Conservation (phyloP, 1,140 invertebrate species). For the Drosophila setifemur region DNA sequence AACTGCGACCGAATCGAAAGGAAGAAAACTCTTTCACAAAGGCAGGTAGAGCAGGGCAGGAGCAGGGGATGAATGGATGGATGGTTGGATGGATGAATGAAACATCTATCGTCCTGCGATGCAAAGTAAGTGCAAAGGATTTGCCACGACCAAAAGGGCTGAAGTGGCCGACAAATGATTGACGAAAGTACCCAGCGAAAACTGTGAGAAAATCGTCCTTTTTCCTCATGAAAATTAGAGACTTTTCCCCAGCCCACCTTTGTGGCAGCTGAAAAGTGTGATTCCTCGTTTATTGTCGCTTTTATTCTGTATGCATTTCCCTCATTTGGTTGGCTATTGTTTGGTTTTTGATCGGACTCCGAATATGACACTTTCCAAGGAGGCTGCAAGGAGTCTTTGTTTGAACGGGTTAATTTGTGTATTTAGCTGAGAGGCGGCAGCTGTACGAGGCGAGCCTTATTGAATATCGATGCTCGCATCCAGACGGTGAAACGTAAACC, state of each 20-base stretch:
- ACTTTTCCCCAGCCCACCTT: slow-evolving; percentile 27
- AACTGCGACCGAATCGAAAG: slow-evolving; percentile 37
- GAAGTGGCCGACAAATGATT: slow-evolving; percentile 45
- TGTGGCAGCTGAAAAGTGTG: slow-evolving; percentile 50
- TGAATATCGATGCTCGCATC: slow-evolving; percentile 48
- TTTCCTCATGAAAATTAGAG: slow-evolving; percentile 52
- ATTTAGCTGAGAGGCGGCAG: slow-evolving; percentile 53
- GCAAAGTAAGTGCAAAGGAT: slow-evolving; percentile 72
- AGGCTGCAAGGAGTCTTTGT: slow-evolving; percentile 40
- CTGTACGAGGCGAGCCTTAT: slow-evolving; percentile 29
- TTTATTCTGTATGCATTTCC: slow-evolving; percentile 53
- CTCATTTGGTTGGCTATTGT: slow-evolving; percentile 62
- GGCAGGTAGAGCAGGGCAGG: slow-evolving; percentile 33
- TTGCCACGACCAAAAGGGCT: slow-evolving; percentile 42
- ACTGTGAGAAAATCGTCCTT: slow-evolving; percentile 61
- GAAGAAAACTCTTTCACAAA: slow-evolving; percentile 59
- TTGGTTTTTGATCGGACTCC: slow-evolving; percentile 35
- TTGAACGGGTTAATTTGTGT: slow-evolving; percentile 78
- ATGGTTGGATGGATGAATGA: slow-evolving; percentile 43
- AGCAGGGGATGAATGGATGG: slow-evolving; percentile 26
- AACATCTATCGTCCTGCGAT: slow-evolving; percentile 27
- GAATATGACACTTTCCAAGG: slow-evolving; percentile 64
- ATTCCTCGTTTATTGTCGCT: slow-evolving; percentile 30
- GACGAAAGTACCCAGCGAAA: slow-evolving; percentile 27
- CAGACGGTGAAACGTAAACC: slow-evolving; percentile 49